Conservation (phyloP, 2,888 invertebrate genomes). For the Trissoscelio sp. region DNA sequence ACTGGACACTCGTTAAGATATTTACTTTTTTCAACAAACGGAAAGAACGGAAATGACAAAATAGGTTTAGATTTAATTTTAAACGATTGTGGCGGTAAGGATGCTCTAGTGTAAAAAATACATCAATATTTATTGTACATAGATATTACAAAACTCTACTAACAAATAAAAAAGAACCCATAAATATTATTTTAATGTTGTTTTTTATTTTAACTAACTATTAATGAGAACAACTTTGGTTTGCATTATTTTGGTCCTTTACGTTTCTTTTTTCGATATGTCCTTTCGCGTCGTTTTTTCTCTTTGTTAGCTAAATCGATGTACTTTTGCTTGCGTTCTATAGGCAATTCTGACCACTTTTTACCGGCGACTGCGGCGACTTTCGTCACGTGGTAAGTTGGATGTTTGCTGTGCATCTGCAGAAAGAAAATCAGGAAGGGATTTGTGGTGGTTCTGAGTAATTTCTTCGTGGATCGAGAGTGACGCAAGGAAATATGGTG, state of each 20-base stretch:
- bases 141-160: slow-evolving; percentile 82
- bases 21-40: slow-evolving; percentile 78
- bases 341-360: slow-evolving; percentile 77
- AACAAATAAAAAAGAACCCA: slow-evolving; percentile 83
- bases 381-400: slow-evolving; percentile 75
- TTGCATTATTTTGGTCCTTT: slow-evolving; percentile 13
- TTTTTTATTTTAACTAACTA: slow-evolving; percentile 40
- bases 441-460: slow-evolving; percentile 75
- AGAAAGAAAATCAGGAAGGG: slow-evolving; percentile 80
- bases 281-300: slow-evolving; percentile 75
- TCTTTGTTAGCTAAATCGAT: slow-evolving; percentile 78
- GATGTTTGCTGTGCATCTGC: slow-evolving; percentile 74
- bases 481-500: background rate
- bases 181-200: slow-evolving; percentile 72
- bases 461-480: background rate
- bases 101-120: slow-evolving; percentile 82
- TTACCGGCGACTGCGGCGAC: slow-evolving; percentile 79
- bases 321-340: slow-evolving; percentile 78
- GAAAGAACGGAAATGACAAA: slow-evolving; percentile 74
- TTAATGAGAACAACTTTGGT: background rate
- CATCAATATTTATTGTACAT: slow-evolving; percentile 84
- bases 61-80: slow-evolving; percentile 80
- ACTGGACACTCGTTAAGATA: slow-evolving; percentile 77
- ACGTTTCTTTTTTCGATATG: slow-evolving; percentile 68
- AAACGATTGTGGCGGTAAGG: slow-evolving; percentile 71